Evolutionary conservation across 2,113 vertebrate species (phyloP).

Genomic region (Gulo gulo): DNA sequence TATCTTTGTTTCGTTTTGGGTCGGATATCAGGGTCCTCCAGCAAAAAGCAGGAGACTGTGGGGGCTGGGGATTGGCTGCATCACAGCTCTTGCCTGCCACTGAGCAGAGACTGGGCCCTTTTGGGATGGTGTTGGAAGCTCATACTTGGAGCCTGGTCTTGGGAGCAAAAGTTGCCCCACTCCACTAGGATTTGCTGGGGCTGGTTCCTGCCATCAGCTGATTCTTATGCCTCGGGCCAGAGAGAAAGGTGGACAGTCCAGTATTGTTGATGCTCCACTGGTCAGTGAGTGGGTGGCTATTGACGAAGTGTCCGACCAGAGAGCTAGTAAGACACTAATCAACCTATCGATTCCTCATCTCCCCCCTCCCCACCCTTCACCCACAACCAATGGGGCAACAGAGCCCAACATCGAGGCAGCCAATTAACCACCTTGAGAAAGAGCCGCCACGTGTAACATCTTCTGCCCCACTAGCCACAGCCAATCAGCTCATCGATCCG

Average conservation of each 20-base stretch:
- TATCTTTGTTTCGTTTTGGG: not conserved
- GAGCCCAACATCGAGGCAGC: constrained; percentile 82
- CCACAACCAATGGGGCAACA: constrained; percentile 88
- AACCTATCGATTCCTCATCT: constrained; percentile 86
- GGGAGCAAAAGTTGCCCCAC: not conserved
- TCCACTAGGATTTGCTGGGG: not conserved
- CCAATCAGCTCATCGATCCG: constrained; percentile 78
- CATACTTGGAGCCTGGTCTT: not conserved
- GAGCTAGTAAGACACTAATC: constrained; percentile 91
- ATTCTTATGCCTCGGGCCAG: not conserved
- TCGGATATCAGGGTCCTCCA: not conserved
- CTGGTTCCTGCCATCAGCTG: not conserved
- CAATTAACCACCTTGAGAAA: constrained; percentile 84
- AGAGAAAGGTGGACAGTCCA: constrained; percentile 29
- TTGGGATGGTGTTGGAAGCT: not conserved
- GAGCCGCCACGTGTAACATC: constrained; percentile 82
- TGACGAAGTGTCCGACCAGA: constrained; percentile 89
- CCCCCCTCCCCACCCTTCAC: not conserved
- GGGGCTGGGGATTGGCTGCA: not conserved
- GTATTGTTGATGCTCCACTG: constrained; percentile 71
- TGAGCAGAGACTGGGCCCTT: not conserved
- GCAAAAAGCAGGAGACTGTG: not conserved
- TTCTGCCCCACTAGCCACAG: constrained; percentile 82
- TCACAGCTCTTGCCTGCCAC: not conserved
- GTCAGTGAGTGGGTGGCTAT: constrained; percentile 87